Evolutionary conservation across 64 coral and sea anemone genomes (phyloP).

Genomic region (Orbicella faveolata): DNA sequence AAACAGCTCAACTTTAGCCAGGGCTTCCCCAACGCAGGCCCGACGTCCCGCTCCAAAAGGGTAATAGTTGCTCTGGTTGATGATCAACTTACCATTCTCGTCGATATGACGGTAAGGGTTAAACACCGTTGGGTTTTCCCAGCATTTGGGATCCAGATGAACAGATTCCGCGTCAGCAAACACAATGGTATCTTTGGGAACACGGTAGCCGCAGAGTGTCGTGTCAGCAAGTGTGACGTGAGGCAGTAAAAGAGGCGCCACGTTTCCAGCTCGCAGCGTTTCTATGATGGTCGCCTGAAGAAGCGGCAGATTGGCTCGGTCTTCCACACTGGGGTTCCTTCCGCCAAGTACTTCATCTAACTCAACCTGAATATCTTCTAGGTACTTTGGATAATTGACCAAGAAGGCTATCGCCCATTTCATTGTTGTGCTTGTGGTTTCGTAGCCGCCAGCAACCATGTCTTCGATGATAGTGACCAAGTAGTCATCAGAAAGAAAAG

Average conservation of each 20-base stretch:
- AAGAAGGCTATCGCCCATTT: conserved; percentile 28
- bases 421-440: conserved; percentile 19
- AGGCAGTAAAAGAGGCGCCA: too few relatives aligned
- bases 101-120: conserved; percentile 36
- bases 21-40: conserved; percentile 20
- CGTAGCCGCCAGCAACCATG: conserved; percentile 33
- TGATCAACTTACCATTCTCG: conserved; percentile 18
- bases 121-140: too few relatives aligned
- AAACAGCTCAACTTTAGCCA: conserved; percentile 36
- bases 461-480: not conserved
- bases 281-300: conserved; percentile 24
- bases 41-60: conserved; percentile 39
- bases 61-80: conserved; percentile 16
- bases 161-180: too few relatives aligned
- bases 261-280: not conserved
- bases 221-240: too few relatives aligned
- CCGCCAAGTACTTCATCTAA: conserved; percentile 26
- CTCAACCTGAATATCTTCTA: not conserved
- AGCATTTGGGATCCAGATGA: too few relatives aligned
- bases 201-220: too few relatives aligned
- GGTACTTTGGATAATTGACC: conserved; percentile 24
- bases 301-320: conserved; percentile 18
- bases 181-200: too few relatives aligned
- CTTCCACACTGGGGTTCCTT: not conserved
- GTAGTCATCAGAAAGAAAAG: conserved; percentile 17